Percentiles rank a stretch among this genome's conserved stretches.
These are phyloP conservation scores for Philopotamus ludificatus DNA, from an alignment of 1,140 invertebrate genomes.

Conservation along the genomic window DNA sequence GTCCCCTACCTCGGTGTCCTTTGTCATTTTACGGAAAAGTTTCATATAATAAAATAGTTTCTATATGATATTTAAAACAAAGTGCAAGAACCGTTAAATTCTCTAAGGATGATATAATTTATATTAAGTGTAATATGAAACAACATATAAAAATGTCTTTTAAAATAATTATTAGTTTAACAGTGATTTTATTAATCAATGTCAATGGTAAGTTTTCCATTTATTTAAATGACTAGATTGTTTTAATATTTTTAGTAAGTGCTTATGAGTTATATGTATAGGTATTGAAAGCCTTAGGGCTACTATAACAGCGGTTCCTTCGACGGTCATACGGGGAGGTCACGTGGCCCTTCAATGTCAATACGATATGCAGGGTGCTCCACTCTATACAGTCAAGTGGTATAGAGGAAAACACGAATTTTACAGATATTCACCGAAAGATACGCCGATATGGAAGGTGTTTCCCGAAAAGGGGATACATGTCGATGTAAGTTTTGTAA, in stretches of 20 bases:
- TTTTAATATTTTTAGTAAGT: too few relatives aligned
- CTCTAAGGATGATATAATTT: too few relatives aligned
- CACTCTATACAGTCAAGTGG: conserved; percentile 76
- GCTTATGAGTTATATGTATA: too few relatives aligned
- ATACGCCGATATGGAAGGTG: conserved; percentile 62
- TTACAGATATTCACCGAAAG: conserved; percentile 66
- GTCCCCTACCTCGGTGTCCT: not conserved
- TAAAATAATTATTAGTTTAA: too few relatives aligned
- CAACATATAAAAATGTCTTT: too few relatives aligned
- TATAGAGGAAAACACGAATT: conserved; percentile 70
- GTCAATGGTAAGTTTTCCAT: too few relatives aligned
- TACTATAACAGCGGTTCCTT: conserved; percentile 37
- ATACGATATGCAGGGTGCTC: conserved; percentile 66
- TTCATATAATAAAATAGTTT: too few relatives aligned
- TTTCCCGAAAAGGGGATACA: conserved; percentile 65
- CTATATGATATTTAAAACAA: too few relatives aligned
- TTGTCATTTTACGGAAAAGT: too few relatives aligned
- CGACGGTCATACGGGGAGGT: conserved; percentile 61
- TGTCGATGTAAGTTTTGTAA: conserved; percentile 63
- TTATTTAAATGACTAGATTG: not conserved
- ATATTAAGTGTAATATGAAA: too few relatives aligned
- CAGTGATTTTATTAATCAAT: too few relatives aligned
- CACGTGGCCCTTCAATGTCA: conserved; percentile 62
- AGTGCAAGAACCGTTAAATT: too few relatives aligned
- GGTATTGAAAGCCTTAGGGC: conserved; percentile 22